Percentiles rank a stretch among this genome's conserved stretches.
Evolutionary conservation across 2,797 vertebrate species (phyloP).

Genomic region (Erethizon dorsatum): DNA sequence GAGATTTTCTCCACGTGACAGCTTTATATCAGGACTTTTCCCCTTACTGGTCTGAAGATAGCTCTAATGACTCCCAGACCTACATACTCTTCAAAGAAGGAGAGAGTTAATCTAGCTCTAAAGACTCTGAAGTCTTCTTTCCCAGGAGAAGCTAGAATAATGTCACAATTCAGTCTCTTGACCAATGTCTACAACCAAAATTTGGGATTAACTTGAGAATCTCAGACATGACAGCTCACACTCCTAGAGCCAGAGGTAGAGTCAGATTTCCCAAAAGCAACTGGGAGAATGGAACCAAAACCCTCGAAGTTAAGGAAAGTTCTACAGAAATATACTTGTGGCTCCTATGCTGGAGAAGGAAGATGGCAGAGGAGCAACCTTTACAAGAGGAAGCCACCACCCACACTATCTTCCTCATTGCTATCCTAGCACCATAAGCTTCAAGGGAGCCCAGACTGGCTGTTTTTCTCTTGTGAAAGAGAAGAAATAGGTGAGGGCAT

Average conservation of each 20-base stretch:
- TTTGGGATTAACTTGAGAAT: background rate
- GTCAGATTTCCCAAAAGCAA: slow-evolving; percentile 31
- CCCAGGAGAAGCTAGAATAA: background rate
- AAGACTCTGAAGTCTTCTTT: slow-evolving; percentile 30
- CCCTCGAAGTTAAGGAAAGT: background rate
- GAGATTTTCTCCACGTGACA: slow-evolving; percentile 22
- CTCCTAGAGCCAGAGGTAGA: background rate
- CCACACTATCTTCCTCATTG: background rate
- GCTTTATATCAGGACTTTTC: slow-evolving; percentile 1
- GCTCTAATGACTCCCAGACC: background rate
- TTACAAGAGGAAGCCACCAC: slow-evolving; percentile 13
- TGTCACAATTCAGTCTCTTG: background rate
- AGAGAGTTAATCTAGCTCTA: slow-evolving; percentile 15
- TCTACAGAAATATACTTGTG: background rate
- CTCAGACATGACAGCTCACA: slow-evolving; percentile 35
- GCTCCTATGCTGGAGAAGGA: slow-evolving; percentile 10
- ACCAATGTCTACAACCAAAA: background rate
- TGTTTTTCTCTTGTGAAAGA: slow-evolving; percentile 18
- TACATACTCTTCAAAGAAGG: background rate
- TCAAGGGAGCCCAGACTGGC: background rate
- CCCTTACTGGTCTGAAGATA: slow-evolving; percentile 32
- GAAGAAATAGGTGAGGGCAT: slow-evolving; percentile 8
- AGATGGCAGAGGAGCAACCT: background rate
- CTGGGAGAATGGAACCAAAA: slow-evolving; percentile 1
- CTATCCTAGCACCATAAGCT: background rate